These are phyloP conservation scores for Chrysolina americana DNA, from an alignment of 2,888 invertebrate species.

Conservation along the genomic window DNA sequence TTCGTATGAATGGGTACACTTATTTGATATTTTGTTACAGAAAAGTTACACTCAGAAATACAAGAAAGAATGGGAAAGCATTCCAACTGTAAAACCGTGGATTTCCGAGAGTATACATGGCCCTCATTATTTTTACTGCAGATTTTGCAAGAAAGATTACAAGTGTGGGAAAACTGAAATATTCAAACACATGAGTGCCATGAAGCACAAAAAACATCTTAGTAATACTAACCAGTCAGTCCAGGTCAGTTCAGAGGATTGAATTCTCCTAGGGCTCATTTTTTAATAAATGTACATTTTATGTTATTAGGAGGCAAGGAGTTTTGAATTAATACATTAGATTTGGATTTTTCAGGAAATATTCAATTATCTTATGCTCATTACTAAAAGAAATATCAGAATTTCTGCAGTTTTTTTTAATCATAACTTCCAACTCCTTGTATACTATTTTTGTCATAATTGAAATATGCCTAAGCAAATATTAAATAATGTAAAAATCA, in stretches of 20 bases:
- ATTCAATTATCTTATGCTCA: no score
- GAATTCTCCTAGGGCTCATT: neutral
- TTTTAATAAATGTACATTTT: no score
- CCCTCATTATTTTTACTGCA: conserved; percentile 65
- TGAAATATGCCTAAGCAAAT: no score
- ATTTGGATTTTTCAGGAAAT: no score
- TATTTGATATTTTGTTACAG: conserved; percentile 40
- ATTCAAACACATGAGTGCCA: conserved; percentile 65
- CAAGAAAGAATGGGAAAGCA: conserved; percentile 66
- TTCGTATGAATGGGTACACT: neutral
- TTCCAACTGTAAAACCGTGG: conserved; percentile 66
- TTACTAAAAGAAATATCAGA: no score
- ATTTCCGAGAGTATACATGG: conserved; percentile 65
- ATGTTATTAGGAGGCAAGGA: no score
- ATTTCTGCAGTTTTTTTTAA: no score
- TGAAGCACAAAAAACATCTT: conserved; percentile 63
- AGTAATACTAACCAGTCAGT: conserved; percentile 51
- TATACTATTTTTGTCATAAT: no score
- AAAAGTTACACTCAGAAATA: conserved; percentile 64
- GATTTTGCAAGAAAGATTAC: conserved; percentile 66
- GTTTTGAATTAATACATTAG: no score
- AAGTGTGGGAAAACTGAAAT: conserved; percentile 66
- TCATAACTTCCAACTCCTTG: no score
- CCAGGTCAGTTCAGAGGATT: conserved; percentile 48
- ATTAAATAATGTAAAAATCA: no score